phyloP scores from a whole-genome alignment of 1,140 invertebrate species.

The Bradysia coprophila region DNA sequence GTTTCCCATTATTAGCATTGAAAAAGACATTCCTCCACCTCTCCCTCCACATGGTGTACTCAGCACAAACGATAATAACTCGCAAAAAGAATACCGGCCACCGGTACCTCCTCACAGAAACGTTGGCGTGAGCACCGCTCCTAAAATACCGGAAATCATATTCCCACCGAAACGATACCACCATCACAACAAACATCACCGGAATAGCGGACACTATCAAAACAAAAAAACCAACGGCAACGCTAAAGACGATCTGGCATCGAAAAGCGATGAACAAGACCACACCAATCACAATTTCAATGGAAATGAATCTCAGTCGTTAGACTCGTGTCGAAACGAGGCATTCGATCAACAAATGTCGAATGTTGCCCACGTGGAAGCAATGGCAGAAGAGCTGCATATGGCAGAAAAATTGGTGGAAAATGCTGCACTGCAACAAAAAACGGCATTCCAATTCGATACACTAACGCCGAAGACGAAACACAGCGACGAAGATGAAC shows the following conservation, averaged over 20 bases:
- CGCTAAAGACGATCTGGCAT: no score
- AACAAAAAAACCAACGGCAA: no score
- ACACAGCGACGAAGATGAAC: no score
- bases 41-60: constrained; percentile 30
- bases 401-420: constrained; percentile 23
- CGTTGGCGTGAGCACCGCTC: constrained; percentile 37
- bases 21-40: constrained; percentile 25
- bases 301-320: no score
- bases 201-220: no score
- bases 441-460: constrained; percentile 23
- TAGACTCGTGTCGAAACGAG: no score
- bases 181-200: neutral
- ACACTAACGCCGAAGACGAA: constrained; percentile 23
- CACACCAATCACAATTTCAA: no score
- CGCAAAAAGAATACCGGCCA: constrained; percentile 51
- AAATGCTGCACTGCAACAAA: constrained; percentile 18
- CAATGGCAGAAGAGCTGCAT: constrained; percentile 17
- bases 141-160: no score
- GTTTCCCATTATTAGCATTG: neutral
- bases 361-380: constrained; percentile 1
- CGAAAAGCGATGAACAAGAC: no score
- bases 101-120: constrained; percentile 73
- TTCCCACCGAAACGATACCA: neutral
- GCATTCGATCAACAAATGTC: neutral
- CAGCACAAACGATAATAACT: constrained; percentile 17